Base-by-base conservation (phyloP, 37 sponge, comb jelly and placozoan species). In the Hormiphora californensis region DNA sequence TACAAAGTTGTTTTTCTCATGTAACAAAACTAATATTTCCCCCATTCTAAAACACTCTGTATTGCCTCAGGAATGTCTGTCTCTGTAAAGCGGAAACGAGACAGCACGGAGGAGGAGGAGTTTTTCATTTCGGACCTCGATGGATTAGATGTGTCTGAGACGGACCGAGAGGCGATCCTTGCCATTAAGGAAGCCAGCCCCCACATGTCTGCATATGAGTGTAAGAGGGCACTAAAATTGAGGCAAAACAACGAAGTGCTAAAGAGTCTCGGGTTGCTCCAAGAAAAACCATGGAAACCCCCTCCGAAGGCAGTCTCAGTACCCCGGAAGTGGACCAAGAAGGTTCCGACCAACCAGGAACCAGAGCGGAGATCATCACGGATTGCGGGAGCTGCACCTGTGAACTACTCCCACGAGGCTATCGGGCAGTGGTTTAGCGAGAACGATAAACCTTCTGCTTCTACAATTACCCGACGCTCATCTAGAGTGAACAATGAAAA, bases 211-310 rank as follows among this genome's bases (percentile, higher is more conserved):
- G 28, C 81, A 21, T 73, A 73, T 73, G 81, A 73, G 25, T 73
- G 81, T 28, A 73, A 73, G 22, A 73, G 81, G 27, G 8, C 21
- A 36, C 25, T 43, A n/a, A 73, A 73, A 4, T 43, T 73, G n/a
- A 73, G 44, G 44, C 40, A 43, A 41, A 73, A 73, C 43, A 46
- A 73, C 3, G 46, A 73, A 28, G 43, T 28, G 81, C 81, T 73
- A 27, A 21, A 19, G 2, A 43, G 46, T 11, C 81, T 73, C 5
- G 43, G 43, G 19, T 25, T 73, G 17, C 35, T 32, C 28, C 28
- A 73, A 23, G 25, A 4, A 22, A 73, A 73, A 41, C 46, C 81
- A 11, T 73, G 81, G 81, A 41, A 43, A 4, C 46, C 81, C 5
- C 40, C 40, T n/a, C 44, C 44, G 0, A 73, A 73, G 23, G 4